Base-by-base conservation (phyloP, 2,888 invertebrate species). In the Pecten maximus region DNA sequence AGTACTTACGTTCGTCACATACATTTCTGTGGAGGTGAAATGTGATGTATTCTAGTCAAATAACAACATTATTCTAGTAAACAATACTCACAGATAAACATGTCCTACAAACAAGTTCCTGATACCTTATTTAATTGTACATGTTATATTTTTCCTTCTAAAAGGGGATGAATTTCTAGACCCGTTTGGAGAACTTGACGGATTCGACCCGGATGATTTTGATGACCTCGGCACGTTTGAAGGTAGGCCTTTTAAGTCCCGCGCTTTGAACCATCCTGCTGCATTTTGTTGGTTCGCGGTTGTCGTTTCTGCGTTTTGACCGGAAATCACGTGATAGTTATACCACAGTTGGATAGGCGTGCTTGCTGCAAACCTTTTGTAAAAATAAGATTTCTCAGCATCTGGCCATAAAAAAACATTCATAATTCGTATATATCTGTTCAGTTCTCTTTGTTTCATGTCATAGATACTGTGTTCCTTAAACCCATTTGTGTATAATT, bases 251-350 rank as follows among this genome's bases (percentile, higher is more conserved):
- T 10, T 4, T 19, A 12, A 54, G 19, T 28, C 3, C 74, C 8
- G 35, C 35, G 74, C 35, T 74, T 19, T 74, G 74, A 15, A 28
- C 2, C 28, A 8, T 74, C 8, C 10, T 35, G 10, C 35, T 74
- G 74, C 74, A 74, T 74, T 74, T 74, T 74, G 74, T 74, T 28
- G 35, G 28, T 74, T 15, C 4, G 28, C 35, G 74, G 28, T 74
- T 35, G 12, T 74, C 35, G 35, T 74, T 35, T 35, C 35, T 74
- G 74, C 12, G 1, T 74, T 74, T 1, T 28, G 74, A 74, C 74
- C 35, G 74, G 74, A 74, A 74, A 74, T 74, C 74, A 74, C 74
- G 74, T 74, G 74, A 74, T 54, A 54, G 54, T 23, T 0, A 54
- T n/a, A n/a, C n/a, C n/a, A n/a, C n/a, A n/a, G n/a, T n/a, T n/a